Base-by-base conservation (phyloP, 2,113 vertebrate genomes). In the Crotalus viridis region DNA sequence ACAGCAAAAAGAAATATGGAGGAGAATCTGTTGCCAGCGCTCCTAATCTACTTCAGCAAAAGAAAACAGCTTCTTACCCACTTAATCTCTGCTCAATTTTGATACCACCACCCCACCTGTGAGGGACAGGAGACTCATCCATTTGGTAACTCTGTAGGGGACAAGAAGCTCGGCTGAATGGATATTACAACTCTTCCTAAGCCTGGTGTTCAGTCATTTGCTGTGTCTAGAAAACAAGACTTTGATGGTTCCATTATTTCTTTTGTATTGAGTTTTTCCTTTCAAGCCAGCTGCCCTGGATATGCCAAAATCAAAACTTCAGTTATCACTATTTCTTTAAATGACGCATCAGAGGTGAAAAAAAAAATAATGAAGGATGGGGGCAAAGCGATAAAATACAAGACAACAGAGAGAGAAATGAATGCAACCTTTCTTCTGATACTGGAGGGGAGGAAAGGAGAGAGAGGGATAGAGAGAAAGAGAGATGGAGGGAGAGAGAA, bases 361-460 rank as follows among this genome's bases (percentile, higher is more conserved):
- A 64, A 57, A 6, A 48, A 48, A 48, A 92, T 59, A 56, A 52
- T n/a, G 57, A 89, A 85, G 7, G 52, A n/a, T 2, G n/a, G 69
- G 5, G 15, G 69, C 17, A 17, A 9, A 43, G 17, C 39, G 74
- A 43, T 81, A 21, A 81, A 81, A 81, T 17, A 21, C n/a, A 39
- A 81, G 88, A 57, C n/a, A 39, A 19, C 55, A 26, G 69, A 85
- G 85, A 87, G 89, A 54, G 69, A 59, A n/a, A 89, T 85, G 54
- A 89, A 59, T 89, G 39, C 26, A 57, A 89, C 85, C 5, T 51
- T 19, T 85, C 88, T 85, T 69, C 54, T 85, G 64, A 57, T n/a
- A 88, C 64, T 88, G 87, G 94, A 89, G 95, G 91, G 92, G 94
- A 90, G 46, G 56, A 33, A 17, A 54, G 64, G 19, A 74, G 33